These are phyloP conservation scores for Chlamydotis undulata DNA, from an alignment of 2,113 vertebrate genomes.

Conservation along the genomic window DNA sequence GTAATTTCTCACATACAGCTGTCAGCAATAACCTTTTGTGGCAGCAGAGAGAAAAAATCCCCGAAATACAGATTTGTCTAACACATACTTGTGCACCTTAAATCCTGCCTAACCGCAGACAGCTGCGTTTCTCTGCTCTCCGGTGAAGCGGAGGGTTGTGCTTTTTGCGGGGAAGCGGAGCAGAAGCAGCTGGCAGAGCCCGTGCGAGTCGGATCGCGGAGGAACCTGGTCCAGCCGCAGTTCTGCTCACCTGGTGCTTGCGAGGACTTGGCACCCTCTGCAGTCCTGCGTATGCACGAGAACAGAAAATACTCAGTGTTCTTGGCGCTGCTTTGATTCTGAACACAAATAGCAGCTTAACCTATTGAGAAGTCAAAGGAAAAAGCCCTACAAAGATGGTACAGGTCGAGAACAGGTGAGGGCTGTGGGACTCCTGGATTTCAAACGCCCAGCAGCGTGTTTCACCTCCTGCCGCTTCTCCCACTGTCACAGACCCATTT, in stretches of 20 bases:
- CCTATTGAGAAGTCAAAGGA: neutral
- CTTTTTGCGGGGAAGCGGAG: neutral
- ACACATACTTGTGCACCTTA: neutral
- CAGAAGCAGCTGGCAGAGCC: neutral
- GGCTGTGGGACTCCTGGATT: neutral
- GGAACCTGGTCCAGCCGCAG: neutral
- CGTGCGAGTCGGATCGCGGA: neutral
- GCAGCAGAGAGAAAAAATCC: neutral
- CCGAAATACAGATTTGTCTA: neutral
- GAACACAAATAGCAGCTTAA: neutral
- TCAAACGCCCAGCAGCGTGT: neutral
- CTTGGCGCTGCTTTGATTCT: neutral
- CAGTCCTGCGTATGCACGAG: neutral
- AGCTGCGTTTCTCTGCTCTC: neutral
- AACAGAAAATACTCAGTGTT: neutral
- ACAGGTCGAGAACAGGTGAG: neutral
- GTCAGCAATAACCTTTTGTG: slow-evolving; percentile 35
- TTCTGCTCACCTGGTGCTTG: neutral
- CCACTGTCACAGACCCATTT: slow-evolving; percentile 9
- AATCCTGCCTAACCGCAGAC: neutral
- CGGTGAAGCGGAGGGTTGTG: neutral
- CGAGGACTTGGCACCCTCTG: neutral
- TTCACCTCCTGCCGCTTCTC: slow-evolving; percentile 28
- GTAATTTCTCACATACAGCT: neutral
- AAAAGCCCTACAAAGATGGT: neutral